Percentiles rank a stretch among this genome's conserved stretches.
phyloP scores from a whole-genome alignment of 2,797 vertebrate genomes.

The Molossus molossus region DNA sequence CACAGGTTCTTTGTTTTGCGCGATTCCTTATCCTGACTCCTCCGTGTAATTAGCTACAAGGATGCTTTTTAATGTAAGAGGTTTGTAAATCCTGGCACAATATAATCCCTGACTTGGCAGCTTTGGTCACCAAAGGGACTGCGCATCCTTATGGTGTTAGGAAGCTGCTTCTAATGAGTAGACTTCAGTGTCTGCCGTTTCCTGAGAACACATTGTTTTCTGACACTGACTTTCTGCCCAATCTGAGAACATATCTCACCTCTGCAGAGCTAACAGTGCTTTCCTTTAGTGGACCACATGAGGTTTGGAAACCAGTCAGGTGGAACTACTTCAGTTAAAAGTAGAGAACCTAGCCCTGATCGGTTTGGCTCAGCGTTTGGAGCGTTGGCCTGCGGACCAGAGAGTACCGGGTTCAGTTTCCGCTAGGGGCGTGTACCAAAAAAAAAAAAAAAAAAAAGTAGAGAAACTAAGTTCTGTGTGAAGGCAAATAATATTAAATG shows the following conservation, averaged over 20 bases:
- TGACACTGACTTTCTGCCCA: conserved; percentile 37
- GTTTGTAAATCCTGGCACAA: not conserved
- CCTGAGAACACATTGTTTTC: not conserved
- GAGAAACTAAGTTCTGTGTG: not conserved
- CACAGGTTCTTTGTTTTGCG: not conserved
- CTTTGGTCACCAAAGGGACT: not conserved
- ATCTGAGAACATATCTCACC: not conserved
- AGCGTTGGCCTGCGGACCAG: too few relatives aligned
- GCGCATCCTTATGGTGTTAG: not conserved
- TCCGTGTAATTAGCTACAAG: not conserved
- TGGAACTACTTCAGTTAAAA: conserved; percentile 48
- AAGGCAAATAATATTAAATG: not conserved
- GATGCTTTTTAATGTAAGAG: not conserved
- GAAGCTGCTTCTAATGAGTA: conserved; percentile 1
- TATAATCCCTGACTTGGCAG: not conserved
- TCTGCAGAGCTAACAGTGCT: not conserved
- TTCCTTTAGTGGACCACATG: not conserved
- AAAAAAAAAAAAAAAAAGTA: not conserved
- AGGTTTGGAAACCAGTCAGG: conserved; percentile 19
- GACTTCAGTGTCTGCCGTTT: not conserved
- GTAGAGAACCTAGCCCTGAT: not conserved
- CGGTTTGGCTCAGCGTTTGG: too few relatives aligned
- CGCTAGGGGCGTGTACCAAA: too few relatives aligned
- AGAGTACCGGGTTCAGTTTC: too few relatives aligned
- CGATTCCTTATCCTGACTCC: not conserved